Base-by-base conservation (phyloP, 2,113 vertebrate genomes). In the Platysternon megacephalum region DNA sequence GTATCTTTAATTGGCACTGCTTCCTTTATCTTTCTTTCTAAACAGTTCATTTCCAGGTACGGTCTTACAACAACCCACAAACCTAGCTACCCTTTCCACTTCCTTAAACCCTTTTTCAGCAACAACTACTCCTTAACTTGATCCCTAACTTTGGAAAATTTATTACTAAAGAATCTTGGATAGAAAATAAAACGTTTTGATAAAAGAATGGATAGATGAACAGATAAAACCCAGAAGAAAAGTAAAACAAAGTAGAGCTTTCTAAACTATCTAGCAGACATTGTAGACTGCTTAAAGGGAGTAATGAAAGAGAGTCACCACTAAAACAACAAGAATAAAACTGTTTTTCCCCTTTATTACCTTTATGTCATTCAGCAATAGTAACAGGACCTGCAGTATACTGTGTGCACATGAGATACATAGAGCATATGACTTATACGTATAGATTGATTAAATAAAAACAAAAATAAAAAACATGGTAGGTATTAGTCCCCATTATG, bases 51-150 rank as follows among this genome's bases (percentile, higher is more conserved):
- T 97, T 94, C 95, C 56, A 86, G 90, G 7, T 81, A 88, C 5
- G 0, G 56, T 2, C 52, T 89, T 97, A 95, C 93, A 97, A 96
- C 96, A 97, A 97, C 81, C 93, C 83, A 84, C 88, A 91, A 96
- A 95, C 95, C 82, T 0, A 97, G 86, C 84, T 95, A 61, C 82
- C 93, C 86, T 79, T 79, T 89, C 85, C 84, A 42, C 58, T 96
- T 95, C 94, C 95, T 94, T 80, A 95, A 65, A 51, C 85, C 91
- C 92, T 78, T 97, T 92, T 90, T 94, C 76, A n/a, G 3, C 94
- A 24, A 0, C 90, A 81, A 90, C 93, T 96, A 97, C 93, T 79
- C 93, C 96, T 96, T 29, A 51, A 88, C 88, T 68, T 97, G 95
- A 96, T 96, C 96, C 11, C 22, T 82, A 58, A 46, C 93, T 91